A percentile compares a stretch with the other conserved stretches of the same genome.
These are phyloP conservation scores for Diplazon laetatorius DNA, from an alignment of 2,888 invertebrate genomes.

Conservation along the genomic window DNA sequence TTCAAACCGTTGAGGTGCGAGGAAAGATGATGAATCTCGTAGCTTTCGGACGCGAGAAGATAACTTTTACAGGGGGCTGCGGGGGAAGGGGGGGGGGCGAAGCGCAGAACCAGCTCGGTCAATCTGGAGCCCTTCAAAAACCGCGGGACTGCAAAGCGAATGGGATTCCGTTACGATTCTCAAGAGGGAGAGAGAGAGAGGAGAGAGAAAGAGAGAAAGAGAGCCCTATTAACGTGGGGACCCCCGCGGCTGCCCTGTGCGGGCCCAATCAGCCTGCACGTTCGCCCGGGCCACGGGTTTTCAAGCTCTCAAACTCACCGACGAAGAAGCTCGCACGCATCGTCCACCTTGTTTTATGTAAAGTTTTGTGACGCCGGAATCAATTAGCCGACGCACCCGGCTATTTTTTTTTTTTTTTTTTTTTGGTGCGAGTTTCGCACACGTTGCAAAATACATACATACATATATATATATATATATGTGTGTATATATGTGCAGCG, in stretches of 20 bases:
- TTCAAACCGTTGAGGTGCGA: conserved; percentile 47
- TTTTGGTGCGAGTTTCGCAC: conserved; percentile 66
- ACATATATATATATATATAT: no score
- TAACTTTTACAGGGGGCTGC: conserved; percentile 53
- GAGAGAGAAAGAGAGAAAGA: no score
- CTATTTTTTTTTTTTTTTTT: conserved; percentile 74
- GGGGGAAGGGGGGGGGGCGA: no score
- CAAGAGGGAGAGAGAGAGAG: no score
- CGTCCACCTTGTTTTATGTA: conserved; percentile 76
- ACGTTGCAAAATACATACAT: conserved; percentile 62
- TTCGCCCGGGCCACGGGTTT: conserved; percentile 68
- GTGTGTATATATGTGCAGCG: conserved; percentile 54
- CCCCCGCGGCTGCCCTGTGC: conserved; percentile 73
- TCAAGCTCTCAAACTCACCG: conserved; percentile 62
- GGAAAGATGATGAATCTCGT: conserved; percentile 45
- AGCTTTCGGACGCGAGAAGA: conserved; percentile 20
- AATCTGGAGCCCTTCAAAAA: conserved; percentile 40
- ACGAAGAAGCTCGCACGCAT: conserved; percentile 47
- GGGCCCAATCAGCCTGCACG: conserved; percentile 76
- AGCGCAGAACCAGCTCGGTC: conserved; percentile 31
- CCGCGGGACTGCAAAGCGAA: conserved; percentile 51
- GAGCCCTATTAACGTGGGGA: conserved; percentile 77
- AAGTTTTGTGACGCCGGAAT: conserved; percentile 75
- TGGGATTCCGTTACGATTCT: conserved; percentile 66
- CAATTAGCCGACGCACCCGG: conserved; percentile 76